Conservation (phyloP, 2,888 invertebrate species). For the Philonicus albiceps region DNA sequence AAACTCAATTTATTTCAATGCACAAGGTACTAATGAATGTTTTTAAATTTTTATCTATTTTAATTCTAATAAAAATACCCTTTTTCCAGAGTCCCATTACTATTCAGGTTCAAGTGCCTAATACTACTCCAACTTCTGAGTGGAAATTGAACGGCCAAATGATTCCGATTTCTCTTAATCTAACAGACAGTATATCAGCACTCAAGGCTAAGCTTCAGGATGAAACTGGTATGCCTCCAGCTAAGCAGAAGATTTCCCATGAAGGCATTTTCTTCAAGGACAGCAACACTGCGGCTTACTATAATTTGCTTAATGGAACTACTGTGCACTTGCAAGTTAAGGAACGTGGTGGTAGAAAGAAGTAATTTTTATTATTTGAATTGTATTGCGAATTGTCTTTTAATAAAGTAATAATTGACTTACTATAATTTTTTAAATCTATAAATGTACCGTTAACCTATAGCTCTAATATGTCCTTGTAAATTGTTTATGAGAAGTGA, state of each 20-base stretch:
- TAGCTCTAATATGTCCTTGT: too few relatives aligned
- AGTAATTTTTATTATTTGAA: conserved; percentile 66
- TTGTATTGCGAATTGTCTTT: not conserved
- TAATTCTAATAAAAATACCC: too few relatives aligned
- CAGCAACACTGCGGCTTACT: conserved; percentile 91
- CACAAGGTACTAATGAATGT: conserved; percentile 62
- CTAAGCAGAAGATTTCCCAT: conserved; percentile 95
- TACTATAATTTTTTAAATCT: too few relatives aligned
- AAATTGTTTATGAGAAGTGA: too few relatives aligned
- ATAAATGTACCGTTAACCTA: too few relatives aligned
- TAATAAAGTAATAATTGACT: too few relatives aligned
- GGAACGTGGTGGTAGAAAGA: conserved; percentile 97
- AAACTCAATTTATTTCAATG: conserved; percentile 78
- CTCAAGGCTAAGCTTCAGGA: conserved; percentile 88
- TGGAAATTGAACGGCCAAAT: conserved; percentile 95
- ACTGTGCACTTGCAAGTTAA: conserved; percentile 90
- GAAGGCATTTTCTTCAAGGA: conserved; percentile 99
- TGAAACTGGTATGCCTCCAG: conserved; percentile 90
- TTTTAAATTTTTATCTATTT: too few relatives aligned
- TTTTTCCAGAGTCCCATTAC: conserved; percentile 71
- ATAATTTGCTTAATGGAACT: conserved; percentile 88
- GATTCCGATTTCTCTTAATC: conserved; percentile 77
- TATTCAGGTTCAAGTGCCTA: conserved; percentile 83
- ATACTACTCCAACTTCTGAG: conserved; percentile 87
- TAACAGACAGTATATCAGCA: conserved; percentile 80